phyloP scores from a whole-genome alignment of 2,113 vertebrate genomes.

The Tragelaphus scriptus region DNA sequence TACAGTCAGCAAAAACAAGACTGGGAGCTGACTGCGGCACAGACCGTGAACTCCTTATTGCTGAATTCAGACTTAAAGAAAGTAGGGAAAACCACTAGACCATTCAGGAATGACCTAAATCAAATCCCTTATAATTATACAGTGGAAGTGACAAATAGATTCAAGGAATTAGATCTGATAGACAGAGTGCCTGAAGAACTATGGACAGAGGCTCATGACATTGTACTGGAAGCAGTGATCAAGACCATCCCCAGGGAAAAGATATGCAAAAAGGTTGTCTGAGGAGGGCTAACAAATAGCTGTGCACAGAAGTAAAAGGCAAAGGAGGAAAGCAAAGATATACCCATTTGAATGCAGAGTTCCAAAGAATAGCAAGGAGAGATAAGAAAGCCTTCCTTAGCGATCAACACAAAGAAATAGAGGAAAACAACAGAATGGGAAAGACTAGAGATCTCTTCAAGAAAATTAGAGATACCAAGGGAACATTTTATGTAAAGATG shows the following conservation, averaged over 20 bases:
- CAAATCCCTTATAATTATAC: neutral
- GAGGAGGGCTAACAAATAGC: neutral
- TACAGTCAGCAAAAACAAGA: neutral
- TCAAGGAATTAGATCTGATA: neutral
- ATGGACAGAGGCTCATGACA: neutral
- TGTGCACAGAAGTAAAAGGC: neutral
- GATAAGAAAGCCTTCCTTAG: too few species aligned
- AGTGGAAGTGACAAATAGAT: neutral
- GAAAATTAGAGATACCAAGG: too few species aligned
- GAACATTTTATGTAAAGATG: neutral
- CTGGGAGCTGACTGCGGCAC: neutral
- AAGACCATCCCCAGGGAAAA: neutral
- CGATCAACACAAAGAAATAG: too few species aligned
- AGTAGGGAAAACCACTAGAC: neutral
- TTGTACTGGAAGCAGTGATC: neutral
- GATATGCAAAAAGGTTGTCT: neutral
- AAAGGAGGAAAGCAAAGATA: neutral
- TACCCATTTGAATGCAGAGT: too few species aligned
- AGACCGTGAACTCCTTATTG: neutral
- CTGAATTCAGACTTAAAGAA: neutral
- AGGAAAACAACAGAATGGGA: too few species aligned
- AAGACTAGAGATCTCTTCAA: too few species aligned
- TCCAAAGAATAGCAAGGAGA: too few species aligned
- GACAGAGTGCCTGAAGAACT: neutral
- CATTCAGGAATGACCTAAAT: neutral